These are phyloP conservation scores for Aphelenchoides bicaudatus DNA, from an alignment of 2,888 invertebrate genomes.

Conservation along the genomic window DNA sequence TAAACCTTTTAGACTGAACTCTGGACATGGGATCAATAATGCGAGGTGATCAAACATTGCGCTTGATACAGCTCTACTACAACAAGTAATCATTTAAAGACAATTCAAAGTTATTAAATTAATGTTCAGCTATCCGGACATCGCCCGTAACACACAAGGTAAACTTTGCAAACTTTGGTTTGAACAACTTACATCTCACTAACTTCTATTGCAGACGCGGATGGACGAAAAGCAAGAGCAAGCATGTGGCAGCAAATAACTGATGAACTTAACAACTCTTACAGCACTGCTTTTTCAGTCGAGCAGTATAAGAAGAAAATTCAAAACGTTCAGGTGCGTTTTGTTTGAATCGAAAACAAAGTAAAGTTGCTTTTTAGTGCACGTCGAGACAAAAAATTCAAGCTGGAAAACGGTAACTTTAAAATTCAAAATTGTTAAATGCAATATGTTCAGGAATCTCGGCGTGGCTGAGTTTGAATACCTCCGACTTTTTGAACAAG, in stretches of 20 bases:
- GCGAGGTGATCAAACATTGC: conserved; percentile 36
- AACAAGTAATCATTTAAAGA: no score
- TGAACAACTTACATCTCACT: not conserved
- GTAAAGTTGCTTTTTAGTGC: conserved; percentile 40
- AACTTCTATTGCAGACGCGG: conserved; percentile 26
- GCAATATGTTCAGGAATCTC: conserved; percentile 25
- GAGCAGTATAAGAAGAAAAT: conserved; percentile 43
- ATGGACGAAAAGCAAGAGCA: conserved; percentile 28
- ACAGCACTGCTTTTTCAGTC: conserved; percentile 32
- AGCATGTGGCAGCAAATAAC: conserved; percentile 37
- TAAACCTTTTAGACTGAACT: no score
- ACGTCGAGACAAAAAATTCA: conserved; percentile 38
- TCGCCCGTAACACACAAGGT: conserved; percentile 33
- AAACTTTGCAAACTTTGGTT: not conserved
- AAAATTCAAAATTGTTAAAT: conserved; percentile 4
- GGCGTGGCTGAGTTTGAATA: conserved; percentile 34
- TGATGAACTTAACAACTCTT: conserved; percentile 31
- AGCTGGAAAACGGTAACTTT: conserved; percentile 33
- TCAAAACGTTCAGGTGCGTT: conserved; percentile 32
- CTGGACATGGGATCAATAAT: conserved; percentile 41
- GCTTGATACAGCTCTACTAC: conserved; percentile 38
- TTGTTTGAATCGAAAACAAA: not conserved
- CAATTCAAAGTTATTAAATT: no score
- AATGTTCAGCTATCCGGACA: conserved; percentile 42
- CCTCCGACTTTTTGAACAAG: conserved; percentile 29